Evolutionary conservation across 2,797 vertebrate genomes (phyloP), one percentile per base, ranked within the genome.

Genomic region (Liparis tanakae): DNA sequence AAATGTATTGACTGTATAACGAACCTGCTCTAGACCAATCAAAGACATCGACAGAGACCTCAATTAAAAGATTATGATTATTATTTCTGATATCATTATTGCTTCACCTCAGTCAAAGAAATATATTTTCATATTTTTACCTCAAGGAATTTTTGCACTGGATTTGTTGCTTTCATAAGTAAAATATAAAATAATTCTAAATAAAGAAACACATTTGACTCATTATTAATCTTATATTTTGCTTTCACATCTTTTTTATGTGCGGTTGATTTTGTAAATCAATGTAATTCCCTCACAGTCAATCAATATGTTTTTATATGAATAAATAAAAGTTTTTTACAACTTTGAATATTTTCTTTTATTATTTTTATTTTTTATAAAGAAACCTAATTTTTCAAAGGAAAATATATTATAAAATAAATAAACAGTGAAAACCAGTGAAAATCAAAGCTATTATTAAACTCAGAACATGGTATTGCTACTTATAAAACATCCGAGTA

Each of bases 181-280:
- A 78, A 56, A 39, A 76, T 80, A 20, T 63, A 15, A 43, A 3
- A 22, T 0, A 30, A 60, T 67, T 67, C 48, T 76, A 0, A 69
- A 25, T 8, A 58, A 53, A 14, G 36, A 59, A 74, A 74, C 61
- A 12, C n/a, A n/a, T n/a, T n/a, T n/a, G n/a, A n/a, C n/a, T n/a
- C 25, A 30, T 39, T 12, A 20, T 50, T 46, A 0, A 43, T 70
- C 56, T 72, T 56, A 17, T 3, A 34, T 71, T 53, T 78, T 3
- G 20, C 43, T 37, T 70, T 74, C 46, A 51, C 13, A 10, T 71
- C 59, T 39, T 53, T 46, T 46, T 33, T 8, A 41, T 55, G 14
- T 74, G 1, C 60, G n/a, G 9, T 72, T 53, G 25, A 75, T 78
- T 81, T 74, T 89, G 81, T 87, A 82, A 80, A 83, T 37, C 83